A percentile compares a stretch with the other conserved stretches of the same genome.
Conservation (phyloP, 2,888 invertebrate genomes). For the Lasioglossum malachurum region DNA sequence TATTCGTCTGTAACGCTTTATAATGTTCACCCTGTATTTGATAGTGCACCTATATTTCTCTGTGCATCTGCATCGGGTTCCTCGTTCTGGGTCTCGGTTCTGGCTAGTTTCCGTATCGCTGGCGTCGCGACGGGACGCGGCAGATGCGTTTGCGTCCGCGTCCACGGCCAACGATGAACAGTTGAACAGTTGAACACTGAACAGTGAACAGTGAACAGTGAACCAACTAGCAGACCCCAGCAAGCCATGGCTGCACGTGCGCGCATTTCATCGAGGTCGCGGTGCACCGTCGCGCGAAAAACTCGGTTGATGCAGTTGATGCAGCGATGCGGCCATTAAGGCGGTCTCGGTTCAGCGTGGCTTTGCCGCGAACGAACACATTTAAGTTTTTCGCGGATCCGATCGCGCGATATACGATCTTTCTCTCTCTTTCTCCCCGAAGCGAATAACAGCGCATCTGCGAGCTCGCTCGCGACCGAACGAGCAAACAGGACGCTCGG, state of each 20-base stretch:
- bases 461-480: neutral
- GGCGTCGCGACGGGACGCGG: neutral
- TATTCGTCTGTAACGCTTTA: too few species aligned
- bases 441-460: neutral
- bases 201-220: neutral
- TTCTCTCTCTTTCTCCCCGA: neutral
- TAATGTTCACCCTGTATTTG: too few species aligned
- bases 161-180: neutral
- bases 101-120: slow-evolving; percentile 19
- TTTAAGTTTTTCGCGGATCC: neutral
- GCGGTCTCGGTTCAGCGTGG: neutral
- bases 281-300: slow-evolving; percentile 2
- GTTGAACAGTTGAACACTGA: neutral
- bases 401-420: neutral
- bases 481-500: neutral
- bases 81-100: slow-evolving; percentile 3
- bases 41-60: neutral
- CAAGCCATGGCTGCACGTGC: neutral
- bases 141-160: slow-evolving; percentile 3
- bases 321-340: neutral
- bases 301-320: neutral
- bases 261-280: neutral
- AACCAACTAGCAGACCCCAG: neutral
- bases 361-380: neutral
- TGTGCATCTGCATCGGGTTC: neutral